Conservation (phyloP, 2,113 vertebrate species). For the Lichenostomus cassidix region DNA sequence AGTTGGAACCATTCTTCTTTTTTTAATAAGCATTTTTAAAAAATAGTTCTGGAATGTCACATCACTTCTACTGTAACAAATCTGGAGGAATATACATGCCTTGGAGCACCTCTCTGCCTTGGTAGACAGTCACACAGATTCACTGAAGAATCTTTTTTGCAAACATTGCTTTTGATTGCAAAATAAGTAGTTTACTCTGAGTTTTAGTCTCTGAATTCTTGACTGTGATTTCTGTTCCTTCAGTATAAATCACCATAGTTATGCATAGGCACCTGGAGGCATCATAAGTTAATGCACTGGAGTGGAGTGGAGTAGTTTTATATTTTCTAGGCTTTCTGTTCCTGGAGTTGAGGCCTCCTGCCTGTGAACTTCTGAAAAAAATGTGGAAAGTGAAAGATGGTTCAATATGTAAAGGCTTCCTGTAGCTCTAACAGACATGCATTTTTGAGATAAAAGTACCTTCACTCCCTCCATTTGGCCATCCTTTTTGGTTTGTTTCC, state of each 20-base stretch:
- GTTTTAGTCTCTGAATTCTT: neutral
- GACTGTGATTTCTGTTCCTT: neutral
- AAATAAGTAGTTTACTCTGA: neutral
- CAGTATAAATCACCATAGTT: neutral
- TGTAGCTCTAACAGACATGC: neutral
- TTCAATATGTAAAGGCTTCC: neutral
- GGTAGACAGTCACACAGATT: neutral
- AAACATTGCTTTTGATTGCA: neutral
- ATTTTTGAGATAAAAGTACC: neutral
- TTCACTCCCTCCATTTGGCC: neutral
- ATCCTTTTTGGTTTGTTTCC: neutral
- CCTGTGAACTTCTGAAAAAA: neutral
- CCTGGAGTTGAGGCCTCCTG: neutral
- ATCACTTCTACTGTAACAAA: neutral
- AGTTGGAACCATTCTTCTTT: neutral
- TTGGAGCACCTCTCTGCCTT: neutral
- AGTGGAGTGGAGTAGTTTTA: neutral
- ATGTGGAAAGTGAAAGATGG: neutral
- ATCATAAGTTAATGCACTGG: neutral
- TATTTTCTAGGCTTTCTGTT: neutral
- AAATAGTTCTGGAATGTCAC: neutral
- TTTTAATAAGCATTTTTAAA: neutral
- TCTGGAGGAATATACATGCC: neutral
- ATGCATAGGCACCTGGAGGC: neutral
- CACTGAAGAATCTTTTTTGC: neutral